phyloP scores from a whole-genome alignment of 1,140 invertebrate species.

The Drosophila dunni region DNA sequence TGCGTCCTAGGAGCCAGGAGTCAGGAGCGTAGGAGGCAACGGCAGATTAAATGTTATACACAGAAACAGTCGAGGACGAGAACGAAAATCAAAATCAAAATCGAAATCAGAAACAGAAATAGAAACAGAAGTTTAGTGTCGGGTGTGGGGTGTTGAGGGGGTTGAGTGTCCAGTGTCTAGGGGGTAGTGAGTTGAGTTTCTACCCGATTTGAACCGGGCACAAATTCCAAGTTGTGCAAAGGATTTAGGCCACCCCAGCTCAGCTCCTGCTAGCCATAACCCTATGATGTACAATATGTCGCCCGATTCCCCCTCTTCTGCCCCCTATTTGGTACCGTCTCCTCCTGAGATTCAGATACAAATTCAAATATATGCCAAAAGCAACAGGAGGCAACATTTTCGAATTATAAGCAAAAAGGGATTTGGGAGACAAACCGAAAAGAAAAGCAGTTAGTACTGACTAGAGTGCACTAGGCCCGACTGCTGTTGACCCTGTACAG shows the following conservation, averaged over 20 bases:
- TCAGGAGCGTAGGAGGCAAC: not conserved
- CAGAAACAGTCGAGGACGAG: constrained; percentile 32
- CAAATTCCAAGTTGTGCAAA: constrained; percentile 68
- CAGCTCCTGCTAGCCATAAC: constrained; percentile 14
- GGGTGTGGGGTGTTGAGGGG: too few relatives aligned
- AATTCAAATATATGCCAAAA: constrained; percentile 81
- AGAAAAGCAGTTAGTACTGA: constrained; percentile 31
- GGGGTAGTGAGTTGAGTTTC: constrained; percentile 4
- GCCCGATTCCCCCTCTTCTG: constrained; percentile 8
- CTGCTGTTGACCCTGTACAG: constrained; percentile 16
- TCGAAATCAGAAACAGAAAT: constrained; percentile 11
- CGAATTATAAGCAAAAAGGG: constrained; percentile 82
- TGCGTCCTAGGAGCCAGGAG: too few relatives aligned
- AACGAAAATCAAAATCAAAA: not conserved
- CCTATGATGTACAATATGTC: constrained; percentile 61
- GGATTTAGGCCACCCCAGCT: constrained; percentile 50
- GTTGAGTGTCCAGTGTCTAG: too few relatives aligned
- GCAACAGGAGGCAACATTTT: constrained; percentile 77
- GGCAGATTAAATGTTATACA: constrained; percentile 83
- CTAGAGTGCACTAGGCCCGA: constrained; percentile 4
- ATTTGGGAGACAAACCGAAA: constrained; percentile 62
- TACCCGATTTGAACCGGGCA: constrained; percentile 40
- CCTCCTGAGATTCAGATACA: constrained; percentile 64
- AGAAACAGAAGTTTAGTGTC: constrained; percentile 20
- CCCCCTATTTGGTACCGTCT: not conserved